A percentile compares a stretch with the other conserved stretches of the same genome.
Conservation (phyloP, 1,140 invertebrate genomes). For the Drosophila mauritiana region DNA sequence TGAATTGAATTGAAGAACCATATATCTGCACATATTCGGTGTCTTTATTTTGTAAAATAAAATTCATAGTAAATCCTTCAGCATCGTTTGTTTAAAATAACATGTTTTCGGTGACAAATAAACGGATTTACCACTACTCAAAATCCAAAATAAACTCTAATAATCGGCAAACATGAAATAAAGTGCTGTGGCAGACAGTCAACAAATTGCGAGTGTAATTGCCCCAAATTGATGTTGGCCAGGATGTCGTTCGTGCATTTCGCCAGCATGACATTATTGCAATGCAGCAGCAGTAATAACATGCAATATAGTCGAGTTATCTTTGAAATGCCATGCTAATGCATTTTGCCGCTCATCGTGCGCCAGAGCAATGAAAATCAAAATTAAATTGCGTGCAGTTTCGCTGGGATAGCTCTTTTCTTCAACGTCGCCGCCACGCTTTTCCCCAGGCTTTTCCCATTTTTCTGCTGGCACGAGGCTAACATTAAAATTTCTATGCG, state of each 20-base stretch:
- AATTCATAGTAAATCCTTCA: no score
- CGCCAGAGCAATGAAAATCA: conserved; percentile 56
- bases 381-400: conserved; percentile 69
- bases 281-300: conserved; percentile 33
- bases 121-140: no score
- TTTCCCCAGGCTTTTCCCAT: conserved; percentile 23
- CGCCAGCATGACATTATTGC: conserved; percentile 16
- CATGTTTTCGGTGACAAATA: no score
- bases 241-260: background rate
- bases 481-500: conserved; percentile 80
- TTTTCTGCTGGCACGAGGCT: conserved; percentile 62
- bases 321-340: conserved; percentile 19
- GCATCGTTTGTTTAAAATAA: no score
- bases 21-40: no score
- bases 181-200: conserved; percentile 12
- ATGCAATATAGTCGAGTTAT: conserved; percentile 32
- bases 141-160: no score
- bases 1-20: no score
- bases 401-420: background rate
- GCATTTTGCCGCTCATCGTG: conserved; percentile 35
- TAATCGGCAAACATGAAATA: background rate
- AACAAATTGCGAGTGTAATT: conserved; percentile 11
- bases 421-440: background rate
- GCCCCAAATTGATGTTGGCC: conserved; percentile 23
- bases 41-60: no score